Base-by-base conservation (phyloP, 2,113 vertebrate genomes). In the Panurus biarmicus region DNA sequence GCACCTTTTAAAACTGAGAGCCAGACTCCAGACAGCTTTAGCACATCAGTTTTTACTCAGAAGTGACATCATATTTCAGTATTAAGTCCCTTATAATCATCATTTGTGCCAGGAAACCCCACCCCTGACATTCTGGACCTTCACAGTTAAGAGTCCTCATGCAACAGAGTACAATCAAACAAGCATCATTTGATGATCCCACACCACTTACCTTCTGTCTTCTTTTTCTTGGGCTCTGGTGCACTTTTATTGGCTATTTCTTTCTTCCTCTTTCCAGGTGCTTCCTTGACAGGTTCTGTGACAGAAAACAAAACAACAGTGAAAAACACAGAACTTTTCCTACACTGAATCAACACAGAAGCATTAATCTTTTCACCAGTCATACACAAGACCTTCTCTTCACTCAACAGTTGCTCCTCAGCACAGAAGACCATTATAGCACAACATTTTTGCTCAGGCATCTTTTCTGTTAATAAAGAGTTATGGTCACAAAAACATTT, bases 21-120 rank as follows among this genome's bases (percentile, higher is more conserved):
- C 9, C 9, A 79, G 29, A 45, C 5, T 18, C 12, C 6, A 47
- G 11, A 24, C 7, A 82, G 23, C 20, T 60, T 66, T 8, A 95
- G 96, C 96, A 96, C 93, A 98, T 98, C 98, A 99, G 98, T 86
- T 80, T 24, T 33, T 50, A 44, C 36, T 95, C 11, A 73, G 65
- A 97, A 84, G 83, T 95, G 53, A 97, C 98, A 98, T 98, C 97
- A 98, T 17, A 33, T 22, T 70, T 98, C 98, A 98, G 98, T 93
- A 98, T 98, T 98, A 99, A 98, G 98, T 98, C 98, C 98, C 98
- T 97, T 64, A 79, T 33, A 35, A 73, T 98, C 98, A 98, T 98
- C 98, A 97, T 64, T 53, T 97, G 96, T 95, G 96, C 95, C 50
- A 26, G 18, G 14, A 79, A 79, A 28, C 0, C 26, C 16, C 40